These are phyloP conservation scores for Diuraphis noxia DNA, from an alignment of 1,140 invertebrate species.

Conservation along the genomic window DNA sequence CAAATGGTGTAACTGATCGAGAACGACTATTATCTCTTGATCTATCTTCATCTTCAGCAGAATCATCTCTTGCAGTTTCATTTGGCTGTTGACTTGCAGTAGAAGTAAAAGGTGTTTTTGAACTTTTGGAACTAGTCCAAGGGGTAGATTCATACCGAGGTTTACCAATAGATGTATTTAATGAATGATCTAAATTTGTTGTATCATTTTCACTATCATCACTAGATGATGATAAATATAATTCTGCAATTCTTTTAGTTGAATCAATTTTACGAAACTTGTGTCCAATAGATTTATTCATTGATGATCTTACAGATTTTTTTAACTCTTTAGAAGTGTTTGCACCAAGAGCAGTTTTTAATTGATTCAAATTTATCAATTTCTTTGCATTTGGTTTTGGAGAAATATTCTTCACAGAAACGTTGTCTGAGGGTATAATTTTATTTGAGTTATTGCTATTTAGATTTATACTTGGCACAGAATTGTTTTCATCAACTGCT, in stretches of 20 bases:
- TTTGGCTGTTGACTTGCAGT: not conserved
- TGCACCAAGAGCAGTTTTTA: not conserved
- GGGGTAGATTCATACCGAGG: conserved; percentile 45
- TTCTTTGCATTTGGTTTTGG: not conserved
- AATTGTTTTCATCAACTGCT: not conserved
- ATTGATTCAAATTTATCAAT: not conserved
- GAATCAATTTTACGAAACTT: not conserved
- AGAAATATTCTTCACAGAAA: not conserved
- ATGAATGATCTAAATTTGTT: not conserved
- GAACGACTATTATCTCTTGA: not conserved
- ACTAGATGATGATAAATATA: not conserved
- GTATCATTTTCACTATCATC: not conserved
- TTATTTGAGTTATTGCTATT: not conserved
- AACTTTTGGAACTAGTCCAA: conserved; percentile 20
- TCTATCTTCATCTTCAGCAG: not conserved
- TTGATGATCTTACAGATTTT: not conserved
- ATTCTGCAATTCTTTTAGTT: not conserved
- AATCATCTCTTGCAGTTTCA: not conserved
- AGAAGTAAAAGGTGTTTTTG: not conserved
- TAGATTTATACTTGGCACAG: not conserved
- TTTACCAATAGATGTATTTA: conserved; percentile 31
- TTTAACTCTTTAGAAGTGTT: not conserved
- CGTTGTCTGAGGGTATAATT: not conserved
- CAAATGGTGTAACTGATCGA: not conserved
- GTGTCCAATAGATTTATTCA: not conserved